Evolutionary conservation across 1,140 invertebrate species (phyloP), one percentile per base, ranked within the genome.

Genomic region (Drosophila ercepeae): DNA sequence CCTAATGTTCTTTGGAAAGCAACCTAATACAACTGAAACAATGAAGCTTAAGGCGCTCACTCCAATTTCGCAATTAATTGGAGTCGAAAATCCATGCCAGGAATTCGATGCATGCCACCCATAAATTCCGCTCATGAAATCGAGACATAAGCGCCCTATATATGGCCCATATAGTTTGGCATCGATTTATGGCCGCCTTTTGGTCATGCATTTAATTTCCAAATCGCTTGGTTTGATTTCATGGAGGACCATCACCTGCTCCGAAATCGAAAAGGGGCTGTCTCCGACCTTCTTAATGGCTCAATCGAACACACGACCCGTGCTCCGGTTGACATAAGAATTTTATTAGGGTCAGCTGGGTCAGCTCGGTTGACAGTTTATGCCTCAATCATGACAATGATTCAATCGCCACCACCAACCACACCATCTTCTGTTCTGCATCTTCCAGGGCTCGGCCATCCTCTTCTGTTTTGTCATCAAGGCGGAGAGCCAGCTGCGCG

Each of bases 391-490:
- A 36, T n/a, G 19, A 39, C 21, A 23, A 58, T 45, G 53, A 58
- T 48, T 59, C 48, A 50, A 36, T 55, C 21, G 21, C 21, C 21
- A 21, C 21, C 21, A 21, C n/a, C n/a, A n/a, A n/a, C n/a, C 27
- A 27, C 39, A 18, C 46, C 11, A 29, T 9, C 2, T 8, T 48
- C 23, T 27, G 27, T 8, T 57, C 42, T 57, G 45, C 6, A 23
- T 23, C 36, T 91, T 90, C 0, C 83, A 93, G 92, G 92, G 92
- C 32, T 91, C 92, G 52, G 73, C 89, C 32, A 91, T 93, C 42
- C 90, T 93, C 19, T 90, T 91, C 41, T 92, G 92, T 54, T 93
- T 93, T 59, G 88, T 93, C 42, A 63, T 93, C 59, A 92, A 91
- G 84, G 90, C 92, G 19, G 92, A 93, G 88, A 91, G 83, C 34